Base-by-base conservation (phyloP, 2,888 invertebrate species). In the Drosophila rubida region DNA sequence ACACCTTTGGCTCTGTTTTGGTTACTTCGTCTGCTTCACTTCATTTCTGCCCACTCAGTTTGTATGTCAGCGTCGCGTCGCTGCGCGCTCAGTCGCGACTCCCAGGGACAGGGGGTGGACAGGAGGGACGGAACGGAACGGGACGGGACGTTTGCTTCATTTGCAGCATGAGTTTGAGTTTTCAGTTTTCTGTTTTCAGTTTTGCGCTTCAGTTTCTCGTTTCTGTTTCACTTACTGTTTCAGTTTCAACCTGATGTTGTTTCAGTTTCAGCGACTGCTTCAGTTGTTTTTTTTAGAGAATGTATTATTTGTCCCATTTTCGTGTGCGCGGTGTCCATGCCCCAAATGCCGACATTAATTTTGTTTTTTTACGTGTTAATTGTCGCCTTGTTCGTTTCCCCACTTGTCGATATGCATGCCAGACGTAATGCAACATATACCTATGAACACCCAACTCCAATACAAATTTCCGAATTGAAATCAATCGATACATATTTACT, bases 91-190 rank as follows among this genome's bases (percentile, higher is more conserved):
- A 19, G 19, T 19, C 19, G 19, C 19, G 19, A 19, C 3, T 19
- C 19, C 19, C 19, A 19, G 19, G 19, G 19, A 19, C 19, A 3
- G 19, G 19, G 19, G 19, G 19, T 19, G 2, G n/a, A n/a, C n/a
- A n/a, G n/a, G n/a, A n/a, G 19, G 19, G 19, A 3, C 19, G 1
- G 19, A 19, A 3, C 19, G 19, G 19, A 19, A 42, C 76, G 85
- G n/a, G n/a, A 37, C 35, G 35, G 68, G 16, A 42, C 76, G 78
- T 81, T 82, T 81, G 85, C 87, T 69, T 74, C 82, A 82, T 78
- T 84, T 85, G 61, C 77, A 49, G 75, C 82, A 87, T 83, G 88
- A 83, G 64, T 82, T 81, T 80, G 61, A 71, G 58, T 79, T 80
- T 82, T 39, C 32, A 35, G 7, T 11, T 68, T 68, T 70, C 23